Evolutionary conservation across 2,113 vertebrate species (phyloP).

Genomic region (Oreotragus oreotragus): DNA sequence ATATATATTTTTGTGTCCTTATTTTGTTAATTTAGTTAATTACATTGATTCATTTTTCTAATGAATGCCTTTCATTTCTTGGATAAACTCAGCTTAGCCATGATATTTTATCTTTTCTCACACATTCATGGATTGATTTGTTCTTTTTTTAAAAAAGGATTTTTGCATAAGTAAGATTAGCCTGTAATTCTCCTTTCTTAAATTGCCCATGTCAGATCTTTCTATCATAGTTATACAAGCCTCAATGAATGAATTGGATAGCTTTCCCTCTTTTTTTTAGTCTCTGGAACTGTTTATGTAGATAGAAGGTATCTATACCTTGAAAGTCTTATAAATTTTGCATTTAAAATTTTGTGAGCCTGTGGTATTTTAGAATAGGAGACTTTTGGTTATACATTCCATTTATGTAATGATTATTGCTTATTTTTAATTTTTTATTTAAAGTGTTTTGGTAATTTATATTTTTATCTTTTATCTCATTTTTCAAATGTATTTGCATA

Average conservation of each 20-base stretch:
- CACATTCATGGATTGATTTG: not conserved
- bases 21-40: slow-evolving; percentile 20
- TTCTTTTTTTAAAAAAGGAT: not conserved
- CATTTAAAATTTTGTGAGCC: not conserved
- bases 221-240: not conserved
- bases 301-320: not conserved
- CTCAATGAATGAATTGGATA: not conserved
- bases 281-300: not conserved
- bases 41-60: not conserved
- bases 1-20: not conserved
- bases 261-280: not conserved
- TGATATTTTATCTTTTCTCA: not conserved
- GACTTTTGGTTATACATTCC: not conserved
- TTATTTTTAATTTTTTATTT: not conserved
- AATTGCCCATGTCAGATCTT: slow-evolving; percentile 18
- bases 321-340: slow-evolving; percentile 31
- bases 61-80: slow-evolving; percentile 7
- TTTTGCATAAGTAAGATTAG: slow-evolving; percentile 18
- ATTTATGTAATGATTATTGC: not conserved
- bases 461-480: not conserved
- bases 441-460: not conserved
- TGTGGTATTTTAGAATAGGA: not conserved
- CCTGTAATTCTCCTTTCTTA: not conserved
- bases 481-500: not conserved
- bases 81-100: not conserved